Conservation (phyloP, 2,888 invertebrate genomes). For the Cabera pusaria region DNA sequence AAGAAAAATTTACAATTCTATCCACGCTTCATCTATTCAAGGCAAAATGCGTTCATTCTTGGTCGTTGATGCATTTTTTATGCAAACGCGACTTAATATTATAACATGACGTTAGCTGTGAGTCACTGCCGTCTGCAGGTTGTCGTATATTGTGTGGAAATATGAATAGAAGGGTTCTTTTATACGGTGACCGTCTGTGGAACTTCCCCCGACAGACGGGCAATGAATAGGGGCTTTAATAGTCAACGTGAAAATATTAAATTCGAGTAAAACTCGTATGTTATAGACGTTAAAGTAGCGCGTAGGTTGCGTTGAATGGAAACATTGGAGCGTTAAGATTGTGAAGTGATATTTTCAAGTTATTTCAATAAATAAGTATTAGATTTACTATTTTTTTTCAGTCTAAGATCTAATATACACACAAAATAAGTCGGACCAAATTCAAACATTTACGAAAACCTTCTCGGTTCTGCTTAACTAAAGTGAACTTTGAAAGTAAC, state of each 20-base stretch:
- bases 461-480: too few species aligned
- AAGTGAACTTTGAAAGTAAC: too few species aligned
- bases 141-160: slow-evolving; percentile 16
- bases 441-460: too few species aligned
- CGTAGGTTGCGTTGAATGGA: too few species aligned
- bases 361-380: too few species aligned
- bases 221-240: slow-evolving; percentile 23
- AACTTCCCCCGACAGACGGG: slow-evolving; percentile 11
- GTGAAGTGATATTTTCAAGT: too few species aligned
- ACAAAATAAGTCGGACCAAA: too few species aligned
- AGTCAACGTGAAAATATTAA: slow-evolving; percentile 15
- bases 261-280: slow-evolving; percentile 4
- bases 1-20: too few species aligned
- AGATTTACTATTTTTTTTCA: too few species aligned
- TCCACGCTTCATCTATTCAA: slow-evolving; percentile 13
- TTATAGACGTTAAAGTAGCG: too few species aligned
- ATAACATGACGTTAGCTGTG: slow-evolving; percentile 6
- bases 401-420: too few species aligned
- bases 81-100: slow-evolving; percentile 8
- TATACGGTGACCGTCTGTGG: slow-evolving; percentile 19
- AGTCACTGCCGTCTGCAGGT: slow-evolving; percentile 18
- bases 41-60: slow-evolving; percentile 11
- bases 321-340: too few species aligned
- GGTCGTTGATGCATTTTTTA: slow-evolving; percentile 17
- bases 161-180: slow-evolving; percentile 23